Evolutionary conservation across 2,888 invertebrate genomes (phyloP).

Genomic region (Tromatobia lineatoria): DNA sequence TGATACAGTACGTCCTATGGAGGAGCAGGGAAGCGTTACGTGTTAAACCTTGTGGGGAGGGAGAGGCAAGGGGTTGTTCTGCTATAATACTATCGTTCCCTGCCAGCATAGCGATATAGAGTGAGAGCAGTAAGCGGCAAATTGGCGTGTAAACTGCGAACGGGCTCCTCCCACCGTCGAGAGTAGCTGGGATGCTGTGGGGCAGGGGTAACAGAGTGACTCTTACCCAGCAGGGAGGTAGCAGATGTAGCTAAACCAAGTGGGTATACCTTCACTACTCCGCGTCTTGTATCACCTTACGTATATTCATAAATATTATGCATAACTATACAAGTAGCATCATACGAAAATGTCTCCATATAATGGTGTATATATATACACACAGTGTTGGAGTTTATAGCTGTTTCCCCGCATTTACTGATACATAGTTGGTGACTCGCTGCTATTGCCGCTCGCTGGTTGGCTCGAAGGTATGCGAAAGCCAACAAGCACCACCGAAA

Average conservation of each 20-base stretch:
- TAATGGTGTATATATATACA: background rate
- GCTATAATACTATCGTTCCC: constrained; percentile 59
- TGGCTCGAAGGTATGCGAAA: constrained; percentile 29
- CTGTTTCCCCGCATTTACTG: constrained; percentile 9
- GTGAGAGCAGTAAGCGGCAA: constrained; percentile 58
- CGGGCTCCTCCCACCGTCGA: background rate
- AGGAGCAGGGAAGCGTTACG: constrained; percentile 44
- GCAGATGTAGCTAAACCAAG: constrained; percentile 10
- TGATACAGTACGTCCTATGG: background rate
- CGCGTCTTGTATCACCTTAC: constrained; percentile 7
- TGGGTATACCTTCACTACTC: constrained; percentile 8
- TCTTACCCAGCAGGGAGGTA: constrained; percentile 10
- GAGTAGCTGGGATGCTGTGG: constrained; percentile 9
- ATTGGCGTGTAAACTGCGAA: constrained; percentile 65
- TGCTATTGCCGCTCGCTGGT: background rate
- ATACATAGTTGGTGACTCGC: constrained; percentile 3
- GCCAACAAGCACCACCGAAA: constrained; percentile 38
- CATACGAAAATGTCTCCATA: constrained; percentile 1
- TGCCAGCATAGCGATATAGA: constrained; percentile 29
- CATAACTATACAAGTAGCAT: constrained; percentile 3
- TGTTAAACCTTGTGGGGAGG: constrained; percentile 47
- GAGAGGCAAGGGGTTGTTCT: background rate
- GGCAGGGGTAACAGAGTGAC: constrained; percentile 34
- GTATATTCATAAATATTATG: constrained; percentile 29
- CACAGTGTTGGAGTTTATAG: background rate